Evolutionary conservation across 2,797 vertebrate species (phyloP), one percentile per base, ranked within the genome.

Genomic region (Coluber constrictor): DNA sequence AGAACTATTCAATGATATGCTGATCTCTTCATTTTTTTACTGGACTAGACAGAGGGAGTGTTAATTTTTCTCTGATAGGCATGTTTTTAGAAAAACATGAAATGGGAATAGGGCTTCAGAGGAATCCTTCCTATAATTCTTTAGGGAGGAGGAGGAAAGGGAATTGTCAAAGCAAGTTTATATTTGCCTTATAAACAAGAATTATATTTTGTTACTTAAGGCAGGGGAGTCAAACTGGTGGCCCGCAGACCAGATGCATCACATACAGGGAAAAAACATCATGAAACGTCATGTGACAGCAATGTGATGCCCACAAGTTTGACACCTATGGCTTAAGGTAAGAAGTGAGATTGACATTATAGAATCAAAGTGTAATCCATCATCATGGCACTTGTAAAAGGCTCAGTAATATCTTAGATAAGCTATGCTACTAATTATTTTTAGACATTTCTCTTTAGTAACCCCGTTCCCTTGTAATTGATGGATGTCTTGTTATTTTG

Each of bases 31-130:
- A 86, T 91, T 93, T 90, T 93, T 89, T 55, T 55, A 93, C 37
- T 91, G 27, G 59, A 91, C 90, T 59, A 88, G 94, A 86, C 88
- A 59, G 88, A 55, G 56, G 86, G 92, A 59, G 87, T 92, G 86
- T 92, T 94, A 91, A 7, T 57, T 89, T 88, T 86, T 56, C 29
- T 83, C 43, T 89, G 54, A 0, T 91, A 27, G 87, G 88, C 86
- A 91, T 87, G 90, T 94, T 94, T 94, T 92, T 93, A 86, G 91
- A 92, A 95, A 95, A 79, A 59, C 86, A 59, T 56, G 57, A 60
- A 51, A 94, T 91, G 51, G 92, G 93, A 95, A 91, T 94, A 59
- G 25, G n/a, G 91, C 27, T 37, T 23, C 43, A 37, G 1, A 0
- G 90, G 95, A 91, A 86, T 25, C 0, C 18, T 59, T 3, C 47